phyloP scores from a whole-genome alignment of 2,888 invertebrate species.

The Osedax frankpressi region DNA sequence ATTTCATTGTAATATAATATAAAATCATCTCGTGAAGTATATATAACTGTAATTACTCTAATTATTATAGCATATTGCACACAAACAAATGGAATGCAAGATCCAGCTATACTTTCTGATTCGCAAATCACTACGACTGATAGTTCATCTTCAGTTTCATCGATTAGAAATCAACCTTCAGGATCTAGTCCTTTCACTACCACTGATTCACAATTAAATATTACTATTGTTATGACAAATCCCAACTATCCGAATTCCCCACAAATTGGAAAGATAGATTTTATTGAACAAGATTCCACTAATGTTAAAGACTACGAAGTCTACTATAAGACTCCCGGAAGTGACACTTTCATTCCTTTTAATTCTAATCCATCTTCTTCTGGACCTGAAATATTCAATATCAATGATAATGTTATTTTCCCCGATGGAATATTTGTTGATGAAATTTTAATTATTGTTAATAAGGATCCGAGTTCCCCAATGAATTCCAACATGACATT shows the following conservation, averaged over 20 bases:
- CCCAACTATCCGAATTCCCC: not conserved
- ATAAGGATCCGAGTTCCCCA: too few relatives aligned
- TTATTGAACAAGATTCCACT: not conserved
- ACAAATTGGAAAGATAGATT: not conserved
- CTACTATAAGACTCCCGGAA: not conserved
- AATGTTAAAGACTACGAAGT: constrained; percentile 2
- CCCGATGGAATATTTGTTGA: too few relatives aligned
- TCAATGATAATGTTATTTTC: too few relatives aligned
- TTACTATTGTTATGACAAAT: not conserved
- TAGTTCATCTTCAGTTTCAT: not conserved
- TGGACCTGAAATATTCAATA: too few relatives aligned
- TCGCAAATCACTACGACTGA: not conserved
- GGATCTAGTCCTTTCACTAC: not conserved
- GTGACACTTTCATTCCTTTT: not conserved
- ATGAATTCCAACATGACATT: too few relatives aligned
- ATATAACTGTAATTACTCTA: too few relatives aligned
- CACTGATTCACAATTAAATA: not conserved
- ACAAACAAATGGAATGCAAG: not conserved
- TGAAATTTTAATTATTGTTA: too few relatives aligned
- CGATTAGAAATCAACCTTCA: too few relatives aligned
- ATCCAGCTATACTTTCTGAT: not conserved
- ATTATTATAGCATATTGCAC: not conserved
- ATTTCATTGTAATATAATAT: too few relatives aligned
- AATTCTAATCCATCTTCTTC: not conserved
- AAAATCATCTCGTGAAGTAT: too few relatives aligned